Base-by-base conservation (phyloP, 1,140 invertebrate genomes). In the Ladona fulva region DNA sequence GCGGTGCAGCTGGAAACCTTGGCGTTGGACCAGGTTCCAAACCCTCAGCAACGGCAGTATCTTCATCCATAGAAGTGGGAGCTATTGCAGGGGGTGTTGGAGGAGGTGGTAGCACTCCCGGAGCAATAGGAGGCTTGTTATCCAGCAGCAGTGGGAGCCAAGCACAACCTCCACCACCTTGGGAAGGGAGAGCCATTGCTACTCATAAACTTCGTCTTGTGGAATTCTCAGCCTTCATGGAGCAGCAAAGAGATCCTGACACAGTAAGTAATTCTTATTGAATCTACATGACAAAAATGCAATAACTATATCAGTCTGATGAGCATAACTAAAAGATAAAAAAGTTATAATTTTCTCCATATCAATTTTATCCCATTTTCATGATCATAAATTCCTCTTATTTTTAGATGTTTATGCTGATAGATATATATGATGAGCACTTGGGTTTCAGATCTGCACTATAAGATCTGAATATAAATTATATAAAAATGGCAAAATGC, bases 141-240 rank as follows among this genome's bases (percentile, higher is more conserved):
- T 84, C 76, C 78, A 25, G 80, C 24, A 80, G 80, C 66, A 79
- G 79, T 22, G 85, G 86, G 79, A 88, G 92, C 42, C 91, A 93
- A 83, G 89, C 92, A 79, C 91, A 92, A 78, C 89, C 91, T 76
- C 89, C 91, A 59, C 94, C 95, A 76, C 92, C 95, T 3, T 98
- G 96, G 95, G 95, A 98, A 85, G 96, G 96, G 74, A 87, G 96
- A 83, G 95, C 95, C 79, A 99, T 99, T 82, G 96, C 96, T 77
- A 98, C 97, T 76, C 96, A 97, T 83, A 99, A 99, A 87, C 90
- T 99, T 74, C 89, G 97, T 82, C 92, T 99, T 78, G 94, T 98
- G 37, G 97, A 99, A 87, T 99, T 99, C 87, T 97, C 95, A 77
- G 97, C 97, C 79, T 99, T 98, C 86, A 94, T 99, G 88, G 97